Base-by-base conservation (phyloP, 2,113 vertebrate species). In the Talpa occidentalis region DNA sequence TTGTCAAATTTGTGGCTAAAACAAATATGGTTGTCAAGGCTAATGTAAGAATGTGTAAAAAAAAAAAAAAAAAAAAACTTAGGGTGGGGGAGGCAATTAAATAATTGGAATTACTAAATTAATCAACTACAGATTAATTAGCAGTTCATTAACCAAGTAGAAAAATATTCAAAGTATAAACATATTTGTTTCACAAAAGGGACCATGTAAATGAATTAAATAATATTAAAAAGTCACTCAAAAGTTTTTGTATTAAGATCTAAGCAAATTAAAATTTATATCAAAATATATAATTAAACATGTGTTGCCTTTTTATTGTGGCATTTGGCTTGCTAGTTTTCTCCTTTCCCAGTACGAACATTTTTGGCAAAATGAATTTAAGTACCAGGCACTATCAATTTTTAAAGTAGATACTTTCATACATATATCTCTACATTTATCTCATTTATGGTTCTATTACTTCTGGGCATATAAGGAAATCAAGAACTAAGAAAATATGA, bases 331-430 rank as follows among this genome's bases (percentile, higher is more conserved):
- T 28, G 2, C 32, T 73, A 16, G n/a, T 84, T 70, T 92, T 79
- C 32, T 87, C 44, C 9, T 88, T 80, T 70, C 3, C 15, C 12
- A 28, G 59, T 10, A 11, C 19, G 10, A 70, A 4, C 40, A 83
- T 60, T 87, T 69, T 90, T 84, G 22, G 74, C n/a, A 70, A 56
- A 74, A 79, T 90, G 3, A 76, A 70, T 88, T 88, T 59, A 80
- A 87, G 52, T 9, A 79, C 1, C 67, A 56, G 15, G 52, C 24
- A 72, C 8, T 42, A 52, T 37, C 42, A 78, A 70, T 79, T 89
- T 8, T 64, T 87, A 78, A 94, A 21, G 17, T 42, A 80, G 10
- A 72, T 21, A 52, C 44, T 44, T 44, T 10, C 44, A 44, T 44
- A 52, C 3, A 70, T 64, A n/a, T 5, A 35, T 64, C 9, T 10